Percentiles rank a stretch among this genome's conserved stretches.
phyloP scores from a whole-genome alignment of 1,140 invertebrate species.

The Orius laevigatus region DNA sequence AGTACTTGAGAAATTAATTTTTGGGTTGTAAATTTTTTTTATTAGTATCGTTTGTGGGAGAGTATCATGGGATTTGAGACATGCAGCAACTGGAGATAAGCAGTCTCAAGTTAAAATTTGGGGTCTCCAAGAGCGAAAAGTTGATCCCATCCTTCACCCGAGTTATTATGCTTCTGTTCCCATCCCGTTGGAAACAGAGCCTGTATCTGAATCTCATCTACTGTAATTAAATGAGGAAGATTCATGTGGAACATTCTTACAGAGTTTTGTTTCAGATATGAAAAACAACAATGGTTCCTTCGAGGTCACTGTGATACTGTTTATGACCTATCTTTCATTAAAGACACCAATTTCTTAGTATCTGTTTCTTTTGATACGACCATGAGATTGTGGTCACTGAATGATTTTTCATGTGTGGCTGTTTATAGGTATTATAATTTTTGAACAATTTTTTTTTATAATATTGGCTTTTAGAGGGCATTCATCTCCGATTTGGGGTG shows the following conservation, averaged over 20 bases:
- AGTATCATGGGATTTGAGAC: slow-evolving; percentile 14
- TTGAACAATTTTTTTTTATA: slow-evolving; percentile 10
- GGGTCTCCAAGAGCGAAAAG: slow-evolving; percentile 14
- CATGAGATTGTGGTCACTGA: slow-evolving; percentile 51
- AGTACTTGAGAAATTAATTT: slow-evolving; percentile 14
- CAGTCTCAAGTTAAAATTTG: slow-evolving; percentile 16
- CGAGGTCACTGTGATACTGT: slow-evolving; percentile 56
- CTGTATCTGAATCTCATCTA: slow-evolving; percentile 8
- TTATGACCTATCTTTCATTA: slow-evolving; percentile 49
- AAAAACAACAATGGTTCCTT: slow-evolving; percentile 26
- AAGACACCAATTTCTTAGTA: slow-evolving; percentile 40
- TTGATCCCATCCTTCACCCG: slow-evolving; percentile 12
- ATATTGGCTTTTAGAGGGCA: slow-evolving; percentile 49
- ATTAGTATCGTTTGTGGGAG: slow-evolving; percentile 16
- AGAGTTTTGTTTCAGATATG: slow-evolving; percentile 10
- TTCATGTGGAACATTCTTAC: neutral
- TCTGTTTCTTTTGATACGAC: slow-evolving; percentile 63
- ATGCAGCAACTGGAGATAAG: slow-evolving; percentile 17
- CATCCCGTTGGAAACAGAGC: slow-evolving; percentile 11
- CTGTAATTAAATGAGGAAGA: slow-evolving; percentile 3
- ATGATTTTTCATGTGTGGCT: slow-evolving; percentile 46
- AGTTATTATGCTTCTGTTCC: slow-evolving; percentile 14
- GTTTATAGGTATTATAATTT: slow-evolving; percentile 40
- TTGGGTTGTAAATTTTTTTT: neutral
- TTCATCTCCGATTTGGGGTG: slow-evolving; percentile 70